Percentiles rank a stretch among this genome's conserved stretches.
Evolutionary conservation across 2,888 invertebrate genomes (phyloP).

Genomic region (Neria commutata): DNA sequence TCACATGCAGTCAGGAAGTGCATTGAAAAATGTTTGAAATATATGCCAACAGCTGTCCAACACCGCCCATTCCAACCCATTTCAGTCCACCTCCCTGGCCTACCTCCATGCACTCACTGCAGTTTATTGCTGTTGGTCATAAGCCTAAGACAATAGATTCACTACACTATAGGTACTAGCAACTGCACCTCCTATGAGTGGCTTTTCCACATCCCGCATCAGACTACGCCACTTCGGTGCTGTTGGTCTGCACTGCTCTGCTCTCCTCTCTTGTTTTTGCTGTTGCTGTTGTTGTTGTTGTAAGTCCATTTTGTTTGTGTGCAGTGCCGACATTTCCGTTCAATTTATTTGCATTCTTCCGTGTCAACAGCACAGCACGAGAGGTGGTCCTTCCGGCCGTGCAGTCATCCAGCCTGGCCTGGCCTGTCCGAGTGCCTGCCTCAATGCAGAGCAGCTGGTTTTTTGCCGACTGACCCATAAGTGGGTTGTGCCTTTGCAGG

Average conservation of each 20-base stretch:
- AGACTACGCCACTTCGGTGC: slow-evolving; percentile 44
- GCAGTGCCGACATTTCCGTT: slow-evolving; percentile 45
- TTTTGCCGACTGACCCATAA: neutral
- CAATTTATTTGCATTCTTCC: slow-evolving; percentile 48
- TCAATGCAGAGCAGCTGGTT: no score
- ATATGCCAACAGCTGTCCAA: slow-evolving; percentile 10
- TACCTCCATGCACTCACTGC: neutral
- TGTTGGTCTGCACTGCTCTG: no score
- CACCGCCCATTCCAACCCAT: neutral
- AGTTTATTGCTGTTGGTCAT: no score
- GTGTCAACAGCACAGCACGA: neutral
- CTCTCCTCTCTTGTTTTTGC: no score
- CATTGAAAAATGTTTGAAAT: slow-evolving; percentile 13
- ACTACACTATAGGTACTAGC: no score
- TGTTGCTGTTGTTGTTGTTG: no score
- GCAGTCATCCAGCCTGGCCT: slow-evolving; percentile 4
- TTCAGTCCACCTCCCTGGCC: neutral
- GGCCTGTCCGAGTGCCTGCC: slow-evolving; percentile 1
- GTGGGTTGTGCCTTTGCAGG: neutral
- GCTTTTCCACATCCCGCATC: slow-evolving; percentile 27
- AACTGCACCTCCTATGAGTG: no score
- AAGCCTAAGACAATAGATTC: no score
- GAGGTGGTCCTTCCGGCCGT: slow-evolving; percentile 30
- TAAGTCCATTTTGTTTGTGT: no score
- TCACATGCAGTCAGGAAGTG: slow-evolving; percentile 1